Base-by-base conservation (phyloP, 2,797 vertebrate species). In the Orientallactaga sibirica region DNA sequence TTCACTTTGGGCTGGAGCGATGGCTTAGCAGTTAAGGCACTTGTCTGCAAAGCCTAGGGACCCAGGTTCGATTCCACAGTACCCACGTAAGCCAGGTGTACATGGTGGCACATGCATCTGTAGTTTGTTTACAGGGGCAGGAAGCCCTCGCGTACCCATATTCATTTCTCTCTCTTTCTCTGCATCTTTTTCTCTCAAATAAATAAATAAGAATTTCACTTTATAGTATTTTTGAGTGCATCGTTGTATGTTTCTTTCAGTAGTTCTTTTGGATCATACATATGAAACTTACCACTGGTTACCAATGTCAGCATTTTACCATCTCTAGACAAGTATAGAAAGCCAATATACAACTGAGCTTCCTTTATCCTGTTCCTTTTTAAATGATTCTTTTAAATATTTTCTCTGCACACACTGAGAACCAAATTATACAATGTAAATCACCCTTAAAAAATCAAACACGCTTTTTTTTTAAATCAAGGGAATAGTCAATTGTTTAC, bases 391-490 rank as follows among this genome's bases (percentile, higher is more conserved):
- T 88, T 25, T 77, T 83, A 90, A 68, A 22, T 88, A 77, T 78
- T 88, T 92, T 90, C 71, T 82, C 25, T 41, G 33, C 68, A 58
- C 55, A 52, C 74, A 82, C 43, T 78, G 52, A 87, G 52, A 92
- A 61, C 61, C 64, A 55, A 19, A 27, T 92, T 75, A 82, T 62
- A 78, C 16, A 67, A 20, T 89, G 37, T 78, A 87, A 74, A 68
- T 64, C 92, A 81, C 12, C 78, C 24, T 64, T 80, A 27, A 64
- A 80, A 8, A 62, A 61, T 79, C 27, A 92, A 78, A 84, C 16
- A n/a, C 85, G 86, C n/a, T 78, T 95, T 79, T 86, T 24, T 78
- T 95, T 79, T 86, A 19, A 84, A 19, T 66, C 64, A 62, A 84
- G 33, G 79, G n/a, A 55, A 92, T 27, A 78, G 22, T 84, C 25